Evolutionary conservation across 2,888 invertebrate species (phyloP).

Genomic region (Pseudococcus jackbeardsleyi): DNA sequence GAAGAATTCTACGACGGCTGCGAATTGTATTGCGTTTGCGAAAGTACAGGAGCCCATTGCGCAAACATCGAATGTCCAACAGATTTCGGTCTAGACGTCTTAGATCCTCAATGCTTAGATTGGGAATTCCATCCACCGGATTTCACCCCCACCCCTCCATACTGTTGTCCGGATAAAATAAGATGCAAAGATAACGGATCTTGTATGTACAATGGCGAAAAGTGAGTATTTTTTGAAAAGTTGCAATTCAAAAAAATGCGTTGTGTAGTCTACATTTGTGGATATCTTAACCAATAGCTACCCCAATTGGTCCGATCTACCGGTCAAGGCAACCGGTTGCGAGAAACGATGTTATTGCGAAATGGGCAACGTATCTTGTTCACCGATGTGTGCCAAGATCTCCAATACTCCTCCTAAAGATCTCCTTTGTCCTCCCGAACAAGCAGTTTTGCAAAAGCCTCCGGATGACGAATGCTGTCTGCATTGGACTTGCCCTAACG

Average conservation of each 20-base stretch:
- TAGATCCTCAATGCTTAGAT: conserved; percentile 85
- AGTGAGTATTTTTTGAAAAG: conserved; percentile 69
- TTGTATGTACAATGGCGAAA: conserved; percentile 80
- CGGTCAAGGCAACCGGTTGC: conserved; percentile 84
- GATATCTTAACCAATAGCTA: conserved; percentile 70
- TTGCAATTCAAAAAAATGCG: no score
- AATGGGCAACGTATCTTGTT: conserved; percentile 87
- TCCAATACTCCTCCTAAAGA: conserved; percentile 82
- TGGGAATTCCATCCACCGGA: conserved; percentile 87
- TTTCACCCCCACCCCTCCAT: conserved; percentile 80
- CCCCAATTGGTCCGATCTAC: conserved; percentile 87
- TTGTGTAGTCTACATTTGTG: no score
- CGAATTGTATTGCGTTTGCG: conserved; percentile 83
- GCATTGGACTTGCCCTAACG: conserved; percentile 77
- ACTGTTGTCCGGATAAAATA: conserved; percentile 85
- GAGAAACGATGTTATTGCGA: conserved; percentile 90
- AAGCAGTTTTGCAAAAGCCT: conserved; percentile 76
- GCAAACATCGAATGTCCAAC: conserved; percentile 86
- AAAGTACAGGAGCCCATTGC: conserved; percentile 80
- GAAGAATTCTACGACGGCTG: conserved; percentile 88
- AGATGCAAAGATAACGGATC: conserved; percentile 86
- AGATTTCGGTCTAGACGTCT: conserved; percentile 85
- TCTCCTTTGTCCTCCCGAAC: conserved; percentile 79
- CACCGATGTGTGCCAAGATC: conserved; percentile 84
- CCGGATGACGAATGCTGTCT: conserved; percentile 88